These are phyloP conservation scores for Boloria selene DNA, from an alignment of 2,888 invertebrate species.

Conservation along the genomic window DNA sequence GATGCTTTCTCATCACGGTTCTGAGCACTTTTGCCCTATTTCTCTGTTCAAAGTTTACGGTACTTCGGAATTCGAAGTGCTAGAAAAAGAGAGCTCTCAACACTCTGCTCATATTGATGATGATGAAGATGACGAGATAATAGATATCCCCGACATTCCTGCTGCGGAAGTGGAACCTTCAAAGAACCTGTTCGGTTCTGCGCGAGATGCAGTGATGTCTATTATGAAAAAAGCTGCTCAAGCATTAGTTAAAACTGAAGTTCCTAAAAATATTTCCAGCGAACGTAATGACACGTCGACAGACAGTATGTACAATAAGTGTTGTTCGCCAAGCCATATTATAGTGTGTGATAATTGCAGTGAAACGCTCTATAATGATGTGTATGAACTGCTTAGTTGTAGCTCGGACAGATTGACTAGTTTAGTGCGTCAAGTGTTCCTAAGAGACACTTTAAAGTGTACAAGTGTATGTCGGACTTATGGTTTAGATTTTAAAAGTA, in stretches of 20 bases:
- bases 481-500: slow-evolving; percentile 84
- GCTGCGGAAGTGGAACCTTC: slow-evolving; percentile 78
- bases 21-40: slow-evolving; percentile 98
- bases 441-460: slow-evolving; percentile 84
- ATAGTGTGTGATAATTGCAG: slow-evolving; percentile 90
- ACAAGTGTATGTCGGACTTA: slow-evolving; percentile 83
- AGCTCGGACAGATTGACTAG: slow-evolving; percentile 82
- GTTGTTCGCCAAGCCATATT: slow-evolving; percentile 88
- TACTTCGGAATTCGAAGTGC: slow-evolving; percentile 94
- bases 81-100: slow-evolving; percentile 90
- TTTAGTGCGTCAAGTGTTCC: slow-evolving; percentile 83
- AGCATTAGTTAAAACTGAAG: slow-evolving; percentile 89
- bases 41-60: slow-evolving; percentile 97
- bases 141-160: slow-evolving; percentile 79
- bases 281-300: slow-evolving; percentile 73
- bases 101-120: slow-evolving; percentile 85
- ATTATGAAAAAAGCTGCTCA: slow-evolving; percentile 96
- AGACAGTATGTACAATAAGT: slow-evolving; percentile 75
- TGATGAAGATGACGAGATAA: slow-evolving; percentile 86
- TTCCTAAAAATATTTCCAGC: slow-evolving; percentile 82
- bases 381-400: slow-evolving; percentile 89
- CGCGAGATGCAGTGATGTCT: slow-evolving; percentile 94
- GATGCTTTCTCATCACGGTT: slow-evolving; percentile 95
- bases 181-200: slow-evolving; percentile 91
- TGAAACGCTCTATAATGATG: slow-evolving; percentile 85